phyloP scores from a whole-genome alignment of 2,888 invertebrate genomes.

The Ectropis crepuscularia region DNA sequence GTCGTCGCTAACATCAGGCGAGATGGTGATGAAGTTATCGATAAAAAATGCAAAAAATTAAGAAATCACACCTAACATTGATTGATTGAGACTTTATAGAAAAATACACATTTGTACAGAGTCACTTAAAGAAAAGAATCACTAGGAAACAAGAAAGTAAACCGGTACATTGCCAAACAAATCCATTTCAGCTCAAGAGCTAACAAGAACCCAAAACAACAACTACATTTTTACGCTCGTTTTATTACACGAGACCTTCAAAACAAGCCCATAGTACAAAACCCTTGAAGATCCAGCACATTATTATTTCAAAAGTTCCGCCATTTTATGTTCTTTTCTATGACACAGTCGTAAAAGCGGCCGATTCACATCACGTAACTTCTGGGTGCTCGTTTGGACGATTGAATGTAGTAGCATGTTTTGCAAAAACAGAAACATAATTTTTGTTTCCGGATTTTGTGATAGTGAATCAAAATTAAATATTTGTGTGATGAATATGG shows the following conservation, averaged over 20 bases:
- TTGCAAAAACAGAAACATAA: conserved; percentile 41
- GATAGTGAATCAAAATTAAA: no score
- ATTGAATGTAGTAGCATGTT: conserved; percentile 48
- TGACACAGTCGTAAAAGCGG: conserved; percentile 50
- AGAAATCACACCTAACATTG: no score
- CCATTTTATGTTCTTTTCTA: conserved; percentile 38
- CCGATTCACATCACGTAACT: conserved; percentile 53
- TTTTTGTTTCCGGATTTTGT: conserved; percentile 39
- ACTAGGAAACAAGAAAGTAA: no score
- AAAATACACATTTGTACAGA: no score
- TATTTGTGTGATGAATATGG: no score
- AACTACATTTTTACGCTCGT: neutral
- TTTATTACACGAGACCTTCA: neutral
- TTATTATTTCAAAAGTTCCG: conserved; percentile 32
- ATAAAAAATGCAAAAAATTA: no score
- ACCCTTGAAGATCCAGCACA: conserved; percentile 15
- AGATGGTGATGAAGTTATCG: no score
- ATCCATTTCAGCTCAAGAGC: neutral
- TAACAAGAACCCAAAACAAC: neutral
- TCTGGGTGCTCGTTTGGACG: conserved; percentile 46
- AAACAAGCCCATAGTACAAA: conserved; percentile 1
- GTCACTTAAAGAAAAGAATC: no score
- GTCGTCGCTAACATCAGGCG: no score
- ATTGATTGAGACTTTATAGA: no score
- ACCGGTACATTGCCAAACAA: no score